Evolutionary conservation across 2,113 vertebrate genomes (phyloP).

Genomic region (Nycticryphes semicollaris): DNA sequence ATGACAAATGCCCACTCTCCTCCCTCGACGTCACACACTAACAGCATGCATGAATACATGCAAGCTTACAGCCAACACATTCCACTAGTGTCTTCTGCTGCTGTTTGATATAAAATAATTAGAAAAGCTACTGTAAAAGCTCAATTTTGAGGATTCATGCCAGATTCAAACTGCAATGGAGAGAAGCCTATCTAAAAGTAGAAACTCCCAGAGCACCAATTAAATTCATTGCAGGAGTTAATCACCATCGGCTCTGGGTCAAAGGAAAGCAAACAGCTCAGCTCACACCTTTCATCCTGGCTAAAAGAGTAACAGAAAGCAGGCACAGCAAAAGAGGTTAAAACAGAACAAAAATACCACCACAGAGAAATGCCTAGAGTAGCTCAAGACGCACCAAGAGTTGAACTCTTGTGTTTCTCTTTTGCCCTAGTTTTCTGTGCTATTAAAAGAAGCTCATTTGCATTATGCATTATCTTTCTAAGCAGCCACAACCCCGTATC

Average conservation of each 20-base stretch:
- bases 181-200: conserved; percentile 18
- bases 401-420: background rate
- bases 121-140: conserved; percentile 31
- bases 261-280: conserved; percentile 55
- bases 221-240: conserved; percentile 41
- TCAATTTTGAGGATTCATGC: conserved; percentile 61
- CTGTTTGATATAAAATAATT: conserved; percentile 23
- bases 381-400: conserved; percentile 8
- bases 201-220: conserved; percentile 20
- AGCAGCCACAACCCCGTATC: conserved; percentile 59
- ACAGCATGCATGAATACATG: conserved; percentile 63
- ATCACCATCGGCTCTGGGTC: conserved; percentile 49
- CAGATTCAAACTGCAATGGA: background rate
- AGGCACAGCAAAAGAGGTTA: conserved; percentile 60
- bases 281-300: conserved; percentile 5
- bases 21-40: background rate
- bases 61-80: conserved; percentile 50
- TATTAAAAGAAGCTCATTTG: conserved; percentile 29
- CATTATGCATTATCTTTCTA: background rate
- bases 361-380: conserved; percentile 22
- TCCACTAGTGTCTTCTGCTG: conserved; percentile 27
- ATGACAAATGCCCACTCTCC: background rate
- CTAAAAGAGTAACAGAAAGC: conserved; percentile 64
- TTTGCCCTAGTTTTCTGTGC: background rate
- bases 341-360: conserved; percentile 31